A percentile compares a stretch with the other conserved stretches of the same genome.
Evolutionary conservation across 2,113 vertebrate genomes (phyloP).

Genomic region (Pangasianodon hypophthalmus): DNA sequence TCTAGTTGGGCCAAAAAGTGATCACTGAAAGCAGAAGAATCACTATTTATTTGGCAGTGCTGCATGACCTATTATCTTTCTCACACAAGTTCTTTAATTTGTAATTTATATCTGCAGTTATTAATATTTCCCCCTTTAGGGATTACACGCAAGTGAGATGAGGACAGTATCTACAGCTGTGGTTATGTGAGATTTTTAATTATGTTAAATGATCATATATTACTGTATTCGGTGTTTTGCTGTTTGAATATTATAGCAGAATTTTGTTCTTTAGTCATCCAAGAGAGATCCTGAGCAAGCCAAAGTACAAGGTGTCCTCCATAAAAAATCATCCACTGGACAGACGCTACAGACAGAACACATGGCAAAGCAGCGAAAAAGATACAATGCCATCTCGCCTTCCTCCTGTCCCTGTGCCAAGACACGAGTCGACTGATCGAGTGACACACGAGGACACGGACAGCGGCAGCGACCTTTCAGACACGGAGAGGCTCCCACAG

Average conservation of each 20-base stretch:
- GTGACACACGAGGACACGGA: constrained; percentile 69
- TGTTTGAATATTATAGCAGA: background rate
- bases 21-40: background rate
- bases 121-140: constrained; percentile 4
- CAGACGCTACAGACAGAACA: constrained; percentile 4
- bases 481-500: constrained; percentile 78
- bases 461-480: constrained; percentile 87
- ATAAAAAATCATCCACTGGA: constrained; percentile 2
- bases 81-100: background rate
- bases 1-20: background rate
- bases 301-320: constrained; percentile 29
- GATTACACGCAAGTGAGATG: constrained; percentile 20
- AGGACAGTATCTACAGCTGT: constrained; percentile 30
- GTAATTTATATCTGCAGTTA: background rate
- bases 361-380: background rate
- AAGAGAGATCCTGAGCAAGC: constrained; percentile 36
- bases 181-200: constrained; percentile 25
- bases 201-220: background rate
- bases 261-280: constrained; percentile 7
- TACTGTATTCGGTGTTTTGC: background rate
- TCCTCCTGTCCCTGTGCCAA: constrained; percentile 21
- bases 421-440: constrained; percentile 29
- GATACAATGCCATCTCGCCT: constrained; percentile 44
- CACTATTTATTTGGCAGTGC: background rate
- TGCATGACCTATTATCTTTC: background rate